phyloP scores from a whole-genome alignment of 1,140 invertebrate species.

The Idris sp. region DNA sequence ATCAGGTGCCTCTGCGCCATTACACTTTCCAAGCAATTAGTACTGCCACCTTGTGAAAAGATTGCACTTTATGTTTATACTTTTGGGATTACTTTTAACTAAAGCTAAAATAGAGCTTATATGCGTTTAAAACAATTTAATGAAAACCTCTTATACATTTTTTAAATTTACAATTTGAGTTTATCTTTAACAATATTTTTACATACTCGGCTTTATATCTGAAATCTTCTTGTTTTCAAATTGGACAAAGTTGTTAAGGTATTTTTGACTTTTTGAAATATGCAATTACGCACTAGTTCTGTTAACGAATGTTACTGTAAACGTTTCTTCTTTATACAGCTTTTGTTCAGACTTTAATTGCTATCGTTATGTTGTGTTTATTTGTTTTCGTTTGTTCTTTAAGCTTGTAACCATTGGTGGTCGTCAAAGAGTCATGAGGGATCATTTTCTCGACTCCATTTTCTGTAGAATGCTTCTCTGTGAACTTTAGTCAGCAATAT shows the following conservation, averaged over 20 bases:
- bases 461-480: constrained; percentile 39
- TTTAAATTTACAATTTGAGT: constrained; percentile 41
- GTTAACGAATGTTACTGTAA: constrained; percentile 44
- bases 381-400: constrained; percentile 54
- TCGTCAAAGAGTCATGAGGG: constrained; percentile 59
- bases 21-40: constrained; percentile 68
- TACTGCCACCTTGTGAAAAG: constrained; percentile 63
- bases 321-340: constrained; percentile 42
- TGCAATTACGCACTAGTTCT: constrained; percentile 39
- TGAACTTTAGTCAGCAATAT: constrained; percentile 28
- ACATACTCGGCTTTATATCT: background rate
- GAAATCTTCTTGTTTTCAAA: constrained; percentile 21
- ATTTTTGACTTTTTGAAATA: constrained; percentile 39
- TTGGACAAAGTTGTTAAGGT: constrained; percentile 23
- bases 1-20: constrained; percentile 61
- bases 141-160: constrained; percentile 11
- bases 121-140: constrained; percentile 45
- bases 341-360: constrained; percentile 45
- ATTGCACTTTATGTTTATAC: constrained; percentile 55
- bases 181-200: too few relatives aligned
- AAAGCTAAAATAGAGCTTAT: constrained; percentile 49
- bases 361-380: constrained; percentile 49
- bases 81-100: constrained; percentile 61
- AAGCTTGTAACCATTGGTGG: constrained; percentile 53
- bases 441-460: constrained; percentile 61